Conservation (phyloP, 1,140 invertebrate species). For the Caenorhabditis briggsae region DNA sequence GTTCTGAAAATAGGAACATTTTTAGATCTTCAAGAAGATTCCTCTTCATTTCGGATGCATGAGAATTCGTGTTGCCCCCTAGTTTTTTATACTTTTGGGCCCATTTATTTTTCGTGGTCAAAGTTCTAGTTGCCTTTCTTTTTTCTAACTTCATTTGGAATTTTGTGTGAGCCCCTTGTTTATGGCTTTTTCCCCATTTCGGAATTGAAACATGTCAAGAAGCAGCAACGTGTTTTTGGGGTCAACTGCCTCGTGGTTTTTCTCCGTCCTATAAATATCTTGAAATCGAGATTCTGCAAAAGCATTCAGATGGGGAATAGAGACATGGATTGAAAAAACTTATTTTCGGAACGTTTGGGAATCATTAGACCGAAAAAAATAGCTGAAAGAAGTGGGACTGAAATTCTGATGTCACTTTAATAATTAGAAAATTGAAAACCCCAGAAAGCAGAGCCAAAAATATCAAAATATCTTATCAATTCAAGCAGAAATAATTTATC, state of each 20-base stretch:
- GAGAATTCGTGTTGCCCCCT: neutral
- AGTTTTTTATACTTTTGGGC: neutral
- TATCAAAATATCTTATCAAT: no score
- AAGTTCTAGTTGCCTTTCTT: neutral
- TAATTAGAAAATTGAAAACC: no score
- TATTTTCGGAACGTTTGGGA: no score
- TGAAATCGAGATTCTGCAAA: neutral
- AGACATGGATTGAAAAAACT: no score
- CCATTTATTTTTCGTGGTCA: neutral
- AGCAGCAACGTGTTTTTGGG: neutral
- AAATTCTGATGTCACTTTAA: no score
- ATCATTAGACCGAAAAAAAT: no score
- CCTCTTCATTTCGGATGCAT: neutral
- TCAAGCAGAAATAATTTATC: no score
- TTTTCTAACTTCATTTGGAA: constrained; percentile 44
- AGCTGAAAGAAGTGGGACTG: no score
- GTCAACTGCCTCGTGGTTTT: neutral
- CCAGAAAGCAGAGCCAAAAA: no score
- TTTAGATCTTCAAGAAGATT: neutral
- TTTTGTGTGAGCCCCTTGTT: constrained; percentile 24
- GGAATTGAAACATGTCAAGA: constrained; percentile 14
- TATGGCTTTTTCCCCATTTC: constrained; percentile 22
- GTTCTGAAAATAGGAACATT: neutral
- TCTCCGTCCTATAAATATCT: neutral
- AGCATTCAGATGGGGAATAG: neutral